A percentile compares a stretch with the other conserved stretches of the same genome.
These are phyloP conservation scores for Pyrocoelia pectoralis DNA, from an alignment of 2,888 invertebrate genomes.

Conservation along the genomic window DNA sequence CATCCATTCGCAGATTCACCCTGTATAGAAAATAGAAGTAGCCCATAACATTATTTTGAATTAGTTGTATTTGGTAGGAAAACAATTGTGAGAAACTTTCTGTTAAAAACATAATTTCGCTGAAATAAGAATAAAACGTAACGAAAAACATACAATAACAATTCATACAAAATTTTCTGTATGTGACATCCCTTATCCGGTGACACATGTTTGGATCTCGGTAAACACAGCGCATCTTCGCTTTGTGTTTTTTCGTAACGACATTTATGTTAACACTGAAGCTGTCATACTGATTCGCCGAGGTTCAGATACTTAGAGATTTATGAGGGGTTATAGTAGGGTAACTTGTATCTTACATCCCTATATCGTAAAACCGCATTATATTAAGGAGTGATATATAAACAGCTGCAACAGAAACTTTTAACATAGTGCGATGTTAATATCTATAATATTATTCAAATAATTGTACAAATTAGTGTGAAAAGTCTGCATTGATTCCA, in stretches of 20 bases:
- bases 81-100: too few relatives aligned
- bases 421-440: not conserved
- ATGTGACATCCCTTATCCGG: conserved; percentile 39
- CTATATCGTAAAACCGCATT: conserved; percentile 12
- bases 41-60: too few relatives aligned
- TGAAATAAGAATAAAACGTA: not conserved
- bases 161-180: conserved; percentile 32
- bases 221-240: conserved; percentile 54
- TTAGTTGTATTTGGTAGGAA: too few relatives aligned
- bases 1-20: too few relatives aligned
- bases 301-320: conserved; percentile 46
- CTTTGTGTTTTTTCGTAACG: conserved; percentile 53
- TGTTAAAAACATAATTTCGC: too few relatives aligned
- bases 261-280: conserved; percentile 53
- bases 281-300: conserved; percentile 51
- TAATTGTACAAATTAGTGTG: not conserved
- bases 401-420: conserved; percentile 30
- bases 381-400: conserved; percentile 39
- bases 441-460: not conserved
- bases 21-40: too few relatives aligned
- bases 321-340: conserved; percentile 42
- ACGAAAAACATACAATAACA: not conserved
- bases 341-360: conserved; percentile 30
- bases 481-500: not conserved
- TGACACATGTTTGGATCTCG: conserved; percentile 50